A percentile compares a stretch with the other conserved stretches of the same genome.
phyloP scores from a whole-genome alignment of 2,888 invertebrate genomes.

The Watsonalla cultraria region DNA sequence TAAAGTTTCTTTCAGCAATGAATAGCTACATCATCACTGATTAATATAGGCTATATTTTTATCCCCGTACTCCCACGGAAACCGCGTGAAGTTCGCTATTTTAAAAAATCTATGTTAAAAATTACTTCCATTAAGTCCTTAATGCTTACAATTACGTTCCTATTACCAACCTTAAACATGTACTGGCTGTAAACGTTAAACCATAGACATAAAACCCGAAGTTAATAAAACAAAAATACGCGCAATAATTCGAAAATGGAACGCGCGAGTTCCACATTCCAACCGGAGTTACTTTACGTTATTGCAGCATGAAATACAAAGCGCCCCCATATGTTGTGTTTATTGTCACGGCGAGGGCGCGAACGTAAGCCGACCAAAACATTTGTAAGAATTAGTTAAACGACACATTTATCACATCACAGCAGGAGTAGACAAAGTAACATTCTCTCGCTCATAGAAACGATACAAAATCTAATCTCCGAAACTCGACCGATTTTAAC shows the following conservation, averaged over 20 bases:
- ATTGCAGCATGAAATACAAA: conserved; percentile 16
- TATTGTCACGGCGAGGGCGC: conserved; percentile 32
- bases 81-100: too few species aligned
- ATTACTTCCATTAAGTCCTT: too few species aligned
- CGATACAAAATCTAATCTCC: too few species aligned
- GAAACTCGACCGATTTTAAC: too few species aligned
- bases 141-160: too few species aligned
- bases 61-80: too few species aligned
- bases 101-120: too few species aligned
- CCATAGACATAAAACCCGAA: neutral
- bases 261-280: conserved; percentile 28
- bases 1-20: too few species aligned
- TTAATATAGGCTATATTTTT: too few species aligned
- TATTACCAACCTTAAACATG: too few species aligned
- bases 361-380: conserved; percentile 35
- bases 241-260: conserved; percentile 32
- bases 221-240: conserved; percentile 31
- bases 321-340: conserved; percentile 43
- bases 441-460: too few species aligned
- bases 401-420: neutral
- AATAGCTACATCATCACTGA: too few species aligned
- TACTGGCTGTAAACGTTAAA: neutral
- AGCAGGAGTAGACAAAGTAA: neutral
- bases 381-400: conserved; percentile 45
- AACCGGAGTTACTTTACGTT: conserved; percentile 15